A percentile compares a stretch with the other conserved stretches of the same genome.
These are phyloP conservation scores for Chaetops frenatus DNA, from an alignment of 2,113 vertebrate genomes.

Conservation along the genomic window DNA sequence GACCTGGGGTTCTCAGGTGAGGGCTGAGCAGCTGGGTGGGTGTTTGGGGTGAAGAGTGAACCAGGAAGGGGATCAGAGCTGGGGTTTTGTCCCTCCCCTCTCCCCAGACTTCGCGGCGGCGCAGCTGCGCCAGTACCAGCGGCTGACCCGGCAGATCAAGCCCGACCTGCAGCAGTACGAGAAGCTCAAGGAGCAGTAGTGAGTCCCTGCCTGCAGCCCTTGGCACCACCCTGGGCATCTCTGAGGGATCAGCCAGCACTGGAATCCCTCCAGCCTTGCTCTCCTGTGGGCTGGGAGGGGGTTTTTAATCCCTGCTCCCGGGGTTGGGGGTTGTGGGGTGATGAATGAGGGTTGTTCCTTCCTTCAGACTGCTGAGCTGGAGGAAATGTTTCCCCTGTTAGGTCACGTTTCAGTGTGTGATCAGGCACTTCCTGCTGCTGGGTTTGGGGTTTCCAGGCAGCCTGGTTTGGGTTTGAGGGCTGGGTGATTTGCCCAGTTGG, in stretches of 20 bases:
- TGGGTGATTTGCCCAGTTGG: fast-evolving
- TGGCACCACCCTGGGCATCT: fast-evolving
- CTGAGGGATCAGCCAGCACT: fast-evolving
- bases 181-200: constrained; percentile 83
- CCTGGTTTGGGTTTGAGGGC: neutral
- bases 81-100: too few species aligned
- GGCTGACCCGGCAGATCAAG: constrained; percentile 90
- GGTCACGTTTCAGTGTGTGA: fast-evolving
- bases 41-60: neutral
- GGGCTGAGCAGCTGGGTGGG: fast-evolving
- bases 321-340: fast-evolving
- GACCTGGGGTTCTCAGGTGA: constrained; percentile 94
- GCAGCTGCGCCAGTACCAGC: constrained; percentile 93
- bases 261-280: fast-evolving
- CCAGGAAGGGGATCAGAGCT: too few species aligned
- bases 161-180: constrained; percentile 89
- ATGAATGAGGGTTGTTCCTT: neutral
- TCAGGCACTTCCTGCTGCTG: neutral
- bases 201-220: neutral
- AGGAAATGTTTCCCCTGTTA: fast-evolving
- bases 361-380: fast-evolving
- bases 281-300: fast-evolving
- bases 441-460: neutral
- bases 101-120: constrained; percentile 91
- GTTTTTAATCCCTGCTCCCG: fast-evolving